Evolutionary conservation across 2,797 vertebrate genomes (phyloP).

Genomic region (Lagodon rhomboides): DNA sequence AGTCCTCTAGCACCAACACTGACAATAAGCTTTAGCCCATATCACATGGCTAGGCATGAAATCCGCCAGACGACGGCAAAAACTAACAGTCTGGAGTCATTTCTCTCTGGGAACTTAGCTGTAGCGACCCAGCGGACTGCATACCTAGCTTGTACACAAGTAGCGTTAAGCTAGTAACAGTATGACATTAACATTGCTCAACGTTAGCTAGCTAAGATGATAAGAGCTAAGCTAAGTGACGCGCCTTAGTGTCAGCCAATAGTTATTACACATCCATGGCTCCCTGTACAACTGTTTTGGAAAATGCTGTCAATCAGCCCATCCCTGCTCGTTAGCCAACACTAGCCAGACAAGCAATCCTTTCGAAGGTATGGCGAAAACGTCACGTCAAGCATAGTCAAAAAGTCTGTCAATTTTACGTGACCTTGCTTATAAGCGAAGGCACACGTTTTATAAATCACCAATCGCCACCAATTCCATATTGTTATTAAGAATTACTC

Average conservation of each 20-base stretch:
- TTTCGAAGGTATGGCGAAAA: neutral
- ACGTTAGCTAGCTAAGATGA: constrained; percentile 16
- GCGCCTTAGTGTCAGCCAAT: neutral
- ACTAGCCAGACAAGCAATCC: constrained; percentile 4
- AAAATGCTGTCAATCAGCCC: constrained; percentile 16
- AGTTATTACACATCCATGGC: constrained; percentile 1
- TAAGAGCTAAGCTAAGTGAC: neutral
- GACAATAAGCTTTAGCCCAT: neutral
- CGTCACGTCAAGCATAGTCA: neutral
- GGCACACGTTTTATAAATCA: neutral
- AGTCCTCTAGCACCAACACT: neutral
- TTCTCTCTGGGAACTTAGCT: constrained; percentile 15
- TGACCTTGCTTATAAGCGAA: constrained; percentile 4
- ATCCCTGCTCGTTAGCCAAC: constrained; percentile 33
- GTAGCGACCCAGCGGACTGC: constrained; percentile 35
- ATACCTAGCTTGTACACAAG: constrained; percentile 2
- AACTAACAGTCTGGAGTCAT: constrained; percentile 30
- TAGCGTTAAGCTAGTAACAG: constrained; percentile 19
- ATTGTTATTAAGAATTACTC: fast-evolving
- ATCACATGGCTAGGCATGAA: constrained; percentile 20
- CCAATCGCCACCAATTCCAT: fast-evolving
- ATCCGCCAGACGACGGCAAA: constrained; percentile 13
- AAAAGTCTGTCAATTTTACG: constrained; percentile 22
- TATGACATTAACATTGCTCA: neutral
- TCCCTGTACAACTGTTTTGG: neutral